Conservation (phyloP, 2,888 invertebrate species). For the Mythimna vitellina region DNA sequence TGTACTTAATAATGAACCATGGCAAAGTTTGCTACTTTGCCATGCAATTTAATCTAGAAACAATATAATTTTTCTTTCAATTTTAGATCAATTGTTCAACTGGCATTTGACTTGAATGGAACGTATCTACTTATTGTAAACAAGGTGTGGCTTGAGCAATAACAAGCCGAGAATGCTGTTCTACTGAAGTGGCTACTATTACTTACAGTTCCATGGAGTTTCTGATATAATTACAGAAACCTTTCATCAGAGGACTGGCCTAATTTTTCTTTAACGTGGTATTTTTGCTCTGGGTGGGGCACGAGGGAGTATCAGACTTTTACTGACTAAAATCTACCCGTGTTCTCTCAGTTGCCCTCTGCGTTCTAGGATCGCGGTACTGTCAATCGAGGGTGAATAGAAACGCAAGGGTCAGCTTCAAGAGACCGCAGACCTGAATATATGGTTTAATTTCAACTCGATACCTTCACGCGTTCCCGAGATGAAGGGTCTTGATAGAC, state of each 20-base stretch:
- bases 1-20: neutral
- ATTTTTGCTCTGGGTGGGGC: too few species aligned
- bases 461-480: too few species aligned
- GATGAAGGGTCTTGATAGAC: too few species aligned
- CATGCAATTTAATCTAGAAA: neutral
- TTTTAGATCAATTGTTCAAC: slow-evolving; percentile 28
- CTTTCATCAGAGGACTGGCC: slow-evolving; percentile 4
- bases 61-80: slow-evolving; percentile 9
- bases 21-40: too few species aligned
- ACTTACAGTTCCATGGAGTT: slow-evolving; percentile 12
- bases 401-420: too few species aligned
- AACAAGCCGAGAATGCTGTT: slow-evolving; percentile 36
- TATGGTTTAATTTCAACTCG: too few species aligned
- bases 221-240: slow-evolving; percentile 13
- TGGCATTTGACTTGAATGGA: slow-evolving; percentile 40
- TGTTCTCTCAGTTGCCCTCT: too few species aligned
- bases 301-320: too few species aligned
- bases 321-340: too few species aligned
- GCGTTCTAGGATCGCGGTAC: too few species aligned
- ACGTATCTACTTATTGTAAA: slow-evolving; percentile 19
- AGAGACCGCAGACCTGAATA: too few species aligned
- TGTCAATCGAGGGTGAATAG: too few species aligned
- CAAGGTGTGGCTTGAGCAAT: slow-evolving; percentile 40
- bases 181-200: neutral
- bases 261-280: neutral